Conservation (phyloP, 53 echinoderm and acorn worm genomes). For the Astropecten irregularis region DNA sequence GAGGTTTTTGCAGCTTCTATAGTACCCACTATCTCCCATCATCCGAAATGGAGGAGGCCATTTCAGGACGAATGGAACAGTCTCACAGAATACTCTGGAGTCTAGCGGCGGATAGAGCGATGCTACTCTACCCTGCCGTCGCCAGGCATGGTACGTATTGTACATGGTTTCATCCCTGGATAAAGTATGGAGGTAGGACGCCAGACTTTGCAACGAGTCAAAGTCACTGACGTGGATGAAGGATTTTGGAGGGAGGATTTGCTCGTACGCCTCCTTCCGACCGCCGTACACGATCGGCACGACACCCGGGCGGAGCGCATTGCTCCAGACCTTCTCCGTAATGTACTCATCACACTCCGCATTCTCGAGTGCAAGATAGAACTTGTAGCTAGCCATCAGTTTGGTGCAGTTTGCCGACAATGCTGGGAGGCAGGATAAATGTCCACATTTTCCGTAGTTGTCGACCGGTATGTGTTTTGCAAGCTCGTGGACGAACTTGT, state of each 20-base stretch:
- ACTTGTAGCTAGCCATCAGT: constrained; percentile 69
- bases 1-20: constrained; percentile 6
- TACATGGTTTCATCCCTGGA: constrained; percentile 65
- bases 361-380: constrained; percentile 85
- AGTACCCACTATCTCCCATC: constrained; percentile 20
- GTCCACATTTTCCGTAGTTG: constrained; percentile 73
- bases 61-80: constrained; percentile 53
- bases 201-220: constrained; percentile 51
- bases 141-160: constrained; percentile 79
- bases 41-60: background rate
- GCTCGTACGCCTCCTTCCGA: constrained; percentile 71
- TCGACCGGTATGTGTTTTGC: constrained; percentile 66
- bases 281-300: constrained; percentile 88
- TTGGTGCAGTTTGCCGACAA: constrained; percentile 71
- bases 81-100: constrained; percentile 60
- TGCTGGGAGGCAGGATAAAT: constrained; percentile 71
- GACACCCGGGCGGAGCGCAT: constrained; percentile 68
- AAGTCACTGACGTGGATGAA: constrained; percentile 82
- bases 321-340: constrained; percentile 85
- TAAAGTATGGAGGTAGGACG: constrained; percentile 37
- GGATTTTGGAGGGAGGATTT: constrained; percentile 74
- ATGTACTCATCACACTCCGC: constrained; percentile 85
- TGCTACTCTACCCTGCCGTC: constrained; percentile 55
- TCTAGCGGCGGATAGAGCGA: constrained; percentile 69
- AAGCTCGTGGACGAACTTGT: constrained; percentile 72